Evolutionary conservation across 1,140 invertebrate genomes (phyloP), one percentile per base, ranked within the genome.

Genomic region (Octopus sinensis): DNA sequence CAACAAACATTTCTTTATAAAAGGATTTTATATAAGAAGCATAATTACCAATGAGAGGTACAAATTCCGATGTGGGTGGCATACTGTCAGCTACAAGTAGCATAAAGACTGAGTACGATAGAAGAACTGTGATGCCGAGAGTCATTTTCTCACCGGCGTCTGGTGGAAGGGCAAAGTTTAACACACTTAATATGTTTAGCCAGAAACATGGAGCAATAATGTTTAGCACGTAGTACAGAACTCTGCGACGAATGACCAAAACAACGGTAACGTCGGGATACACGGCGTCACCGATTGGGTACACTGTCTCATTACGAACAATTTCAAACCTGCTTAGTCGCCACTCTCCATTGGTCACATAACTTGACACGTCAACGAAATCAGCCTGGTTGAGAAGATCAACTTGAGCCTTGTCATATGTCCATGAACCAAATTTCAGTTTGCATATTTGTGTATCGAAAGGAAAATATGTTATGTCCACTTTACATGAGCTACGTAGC

Each of bases 401-500:
- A 0, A 93, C 96, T 94, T 97, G 95, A 10, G 95, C 95, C 88
- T 97, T 97, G 83, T 91, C 90, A 84, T 92, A 92, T 0, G 90
- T 91, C 92, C 92, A 92, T 23, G 90, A 91, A 52, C 91, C 91
- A 83, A 92, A 91, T 80, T 90, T 91, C 79, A 91, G 76, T 17
- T 56, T 79, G 79, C 88, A 88, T 62, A 62, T 51, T 78, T 86
- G 85, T 76, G 84, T 88, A 79, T 91, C 90, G 77, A 91, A 91
- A 0, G 90, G 90, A 80, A 91, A 91, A 83, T 85, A 90, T 0
- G 88, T 90, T 23, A 91, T 89, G 92, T 98, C 96, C 86, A 98
- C 98, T 92, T 98, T 96, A 90, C 97, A 98, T 89, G 97, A 97
- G 83, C 96, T 90, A 23, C 86, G 84, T 4, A 88, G 82, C 78